Percentiles rank a stretch among this genome's conserved stretches.
Conservation (phyloP, 2,113 vertebrate genomes). For the Taxidea taxus region DNA sequence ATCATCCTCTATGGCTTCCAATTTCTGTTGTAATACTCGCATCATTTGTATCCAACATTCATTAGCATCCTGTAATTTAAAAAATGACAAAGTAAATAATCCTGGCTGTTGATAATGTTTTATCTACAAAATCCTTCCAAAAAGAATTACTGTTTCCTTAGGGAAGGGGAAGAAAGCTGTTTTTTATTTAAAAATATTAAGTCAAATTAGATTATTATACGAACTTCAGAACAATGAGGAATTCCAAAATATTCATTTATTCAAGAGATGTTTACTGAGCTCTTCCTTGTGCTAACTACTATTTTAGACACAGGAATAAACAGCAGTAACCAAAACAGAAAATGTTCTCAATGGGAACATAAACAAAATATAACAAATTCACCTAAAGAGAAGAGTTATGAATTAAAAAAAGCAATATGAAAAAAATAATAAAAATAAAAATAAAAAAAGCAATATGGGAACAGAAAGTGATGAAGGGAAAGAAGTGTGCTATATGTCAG, state of each 20-base stretch:
- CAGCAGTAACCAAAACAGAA: neutral
- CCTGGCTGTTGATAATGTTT: neutral
- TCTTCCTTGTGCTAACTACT: neutral
- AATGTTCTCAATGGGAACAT: neutral
- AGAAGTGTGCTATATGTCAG: neutral
- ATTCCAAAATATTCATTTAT: neutral
- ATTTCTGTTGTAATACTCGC: conserved; percentile 96
- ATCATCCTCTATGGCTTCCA: conserved; percentile 92
- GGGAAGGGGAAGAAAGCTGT: neutral
- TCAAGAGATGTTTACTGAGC: neutral
- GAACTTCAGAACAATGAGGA: conserved; percentile 39
- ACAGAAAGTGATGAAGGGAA: neutral
- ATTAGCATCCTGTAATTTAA: conserved; percentile 92
- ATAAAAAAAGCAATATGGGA: neutral
- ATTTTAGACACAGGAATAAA: neutral
- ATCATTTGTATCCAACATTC: conserved; percentile 99
- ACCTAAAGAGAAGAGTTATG: neutral
- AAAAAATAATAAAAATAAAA: no score
- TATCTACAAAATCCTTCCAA: neutral
- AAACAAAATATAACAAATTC: neutral
- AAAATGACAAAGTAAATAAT: neutral
- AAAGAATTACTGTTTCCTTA: conserved; percentile 15
- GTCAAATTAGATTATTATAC: neutral
- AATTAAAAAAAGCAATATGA: neutral
- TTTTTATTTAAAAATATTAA: conserved; percentile 37